Base-by-base conservation (phyloP, 2,888 invertebrate species). In the Ochropacha duplaris region DNA sequence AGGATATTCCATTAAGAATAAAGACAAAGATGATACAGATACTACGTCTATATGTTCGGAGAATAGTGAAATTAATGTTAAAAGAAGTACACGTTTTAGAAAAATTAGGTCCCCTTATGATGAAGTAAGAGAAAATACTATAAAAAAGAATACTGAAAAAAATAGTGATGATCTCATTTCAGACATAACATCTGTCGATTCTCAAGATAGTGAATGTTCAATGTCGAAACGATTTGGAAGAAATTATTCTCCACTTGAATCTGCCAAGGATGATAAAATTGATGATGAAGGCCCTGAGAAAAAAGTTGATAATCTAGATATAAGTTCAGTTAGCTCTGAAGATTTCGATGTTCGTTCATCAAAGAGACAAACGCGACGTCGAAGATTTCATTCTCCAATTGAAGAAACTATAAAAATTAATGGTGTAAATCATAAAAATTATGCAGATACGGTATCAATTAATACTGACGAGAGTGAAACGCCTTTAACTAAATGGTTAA, bases 391-490 rank as follows among this genome's bases (percentile, higher is more conserved):
- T 44, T 44, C 44, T 19, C 14, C 44, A n/a, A 19, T 44, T 19
- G 44, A 44, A 44, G 44, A 44, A n/a, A 4, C 1, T 36, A n/a
- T 36, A n/a, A 14, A n/a, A n/a, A 6, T 5, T n/a, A 36, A 6
- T 19, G 44, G 9, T 19, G 8, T 9, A 19, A 8, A 19, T 19
- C 9, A 44, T 19, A 44, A 44, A 19, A 44, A 16, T 36, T n/a
- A 36, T 44, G 16, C 19, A 44, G 73, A 76, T 14, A 69, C 63
- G 6, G 62, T 58, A 11, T 78, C 79, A 11, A 57, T 78, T 5
- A 72, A 73, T 59, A 76, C 81, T 24, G 78, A 82, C 68, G 79
- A 78, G 26, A 81, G 79, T 36, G 72, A 69, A 28, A 56, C 71
- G 2, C 74, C 81, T 50, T 54, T 59, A 0, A 65, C 63, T 34